Percentiles rank a stretch among this genome's conserved stretches.
Evolutionary conservation across 2,888 invertebrate genomes (phyloP).

Genomic region (Oscheius sp.): DNA sequence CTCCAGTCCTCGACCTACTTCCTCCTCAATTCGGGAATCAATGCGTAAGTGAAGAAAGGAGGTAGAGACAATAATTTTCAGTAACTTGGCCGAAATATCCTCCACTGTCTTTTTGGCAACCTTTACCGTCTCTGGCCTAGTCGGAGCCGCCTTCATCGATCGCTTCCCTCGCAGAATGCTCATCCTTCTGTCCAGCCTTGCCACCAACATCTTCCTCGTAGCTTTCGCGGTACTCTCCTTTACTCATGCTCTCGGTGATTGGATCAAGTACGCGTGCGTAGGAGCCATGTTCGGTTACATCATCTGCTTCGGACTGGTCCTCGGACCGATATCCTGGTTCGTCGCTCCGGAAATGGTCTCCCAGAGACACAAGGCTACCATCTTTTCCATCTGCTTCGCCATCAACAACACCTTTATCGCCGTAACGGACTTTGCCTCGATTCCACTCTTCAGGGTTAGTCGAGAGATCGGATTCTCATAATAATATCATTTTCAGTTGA

Average conservation of each 20-base stretch:
- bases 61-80: slow-evolving; percentile 37
- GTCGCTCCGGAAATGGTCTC: slow-evolving; percentile 68
- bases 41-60: slow-evolving; percentile 28
- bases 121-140: slow-evolving; percentile 59
- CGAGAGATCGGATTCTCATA: neutral
- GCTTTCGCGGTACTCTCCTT: slow-evolving; percentile 60
- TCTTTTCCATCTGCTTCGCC: slow-evolving; percentile 67
- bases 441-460: slow-evolving; percentile 61
- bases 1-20: slow-evolving; percentile 67
- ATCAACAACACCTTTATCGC: slow-evolving; percentile 66
- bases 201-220: slow-evolving; percentile 58
- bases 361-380: slow-evolving; percentile 65
- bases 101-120: slow-evolving; percentile 62
- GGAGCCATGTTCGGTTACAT: slow-evolving; percentile 57
- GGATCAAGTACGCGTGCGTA: slow-evolving; percentile 58
- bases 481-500: slow-evolving; percentile 48
- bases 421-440: slow-evolving; percentile 64
- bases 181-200: slow-evolving; percentile 56
- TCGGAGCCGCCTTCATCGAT: slow-evolving; percentile 65
- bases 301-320: slow-evolving; percentile 65
- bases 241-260: slow-evolving; percentile 33
- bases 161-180: slow-evolving; percentile 62
- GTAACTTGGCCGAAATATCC: slow-evolving; percentile 59
- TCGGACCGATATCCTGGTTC: slow-evolving; percentile 66
- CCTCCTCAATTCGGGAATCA: slow-evolving; percentile 54